Percentiles rank a stretch among this genome's conserved stretches.
phyloP scores from a whole-genome alignment of 2,797 vertebrate genomes.

The Pempheris klunzingeri region DNA sequence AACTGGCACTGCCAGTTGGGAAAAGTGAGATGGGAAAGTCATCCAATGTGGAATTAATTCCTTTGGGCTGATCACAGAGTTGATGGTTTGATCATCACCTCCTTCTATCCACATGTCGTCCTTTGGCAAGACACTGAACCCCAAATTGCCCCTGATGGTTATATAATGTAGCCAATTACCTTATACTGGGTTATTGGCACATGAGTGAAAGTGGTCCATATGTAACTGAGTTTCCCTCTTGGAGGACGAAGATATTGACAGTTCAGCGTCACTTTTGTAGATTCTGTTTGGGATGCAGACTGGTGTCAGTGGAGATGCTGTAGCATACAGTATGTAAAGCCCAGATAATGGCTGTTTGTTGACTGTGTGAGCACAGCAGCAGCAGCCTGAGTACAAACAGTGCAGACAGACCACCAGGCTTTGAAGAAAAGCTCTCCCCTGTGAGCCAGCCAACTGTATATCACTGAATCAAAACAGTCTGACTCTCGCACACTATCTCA shows the following conservation, averaged over 20 bases:
- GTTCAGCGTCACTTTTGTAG: neutral
- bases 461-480: constrained; percentile 46
- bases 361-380: constrained; percentile 28
- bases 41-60: neutral
- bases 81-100: no score
- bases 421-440: constrained; percentile 63
- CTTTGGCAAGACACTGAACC: no score
- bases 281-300: neutral
- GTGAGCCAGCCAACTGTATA: constrained; percentile 52
- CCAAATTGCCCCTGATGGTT: no score
- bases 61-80: neutral
- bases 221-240: neutral
- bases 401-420: constrained; percentile 49
- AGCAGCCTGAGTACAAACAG: constrained; percentile 37
- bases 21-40: neutral
- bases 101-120: no score
- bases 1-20: no score
- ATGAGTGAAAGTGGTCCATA: neutral
- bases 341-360: constrained; percentile 52
- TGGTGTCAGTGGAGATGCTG: constrained; percentile 1
- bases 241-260: neutral
- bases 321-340: constrained; percentile 4
- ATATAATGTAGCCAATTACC: no score
- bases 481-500: constrained; percentile 26
- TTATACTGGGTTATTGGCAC: neutral